phyloP scores from a whole-genome alignment of 2,113 vertebrate genomes.

The Ammospiza caudacuta region DNA sequence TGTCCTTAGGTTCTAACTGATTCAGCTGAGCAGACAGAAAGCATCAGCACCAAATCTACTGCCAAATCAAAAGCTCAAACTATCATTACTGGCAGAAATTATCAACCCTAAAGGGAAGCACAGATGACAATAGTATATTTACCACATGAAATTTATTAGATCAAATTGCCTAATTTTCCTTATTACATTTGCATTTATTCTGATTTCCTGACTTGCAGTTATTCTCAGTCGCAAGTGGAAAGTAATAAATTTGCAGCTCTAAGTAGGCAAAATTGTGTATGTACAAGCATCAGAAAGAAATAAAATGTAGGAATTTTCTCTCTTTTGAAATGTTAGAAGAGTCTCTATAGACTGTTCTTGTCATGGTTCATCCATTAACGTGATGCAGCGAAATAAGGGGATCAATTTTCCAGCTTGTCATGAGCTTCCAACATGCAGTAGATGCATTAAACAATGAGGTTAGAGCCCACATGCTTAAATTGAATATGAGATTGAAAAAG shows the following conservation, averaged over 20 bases:
- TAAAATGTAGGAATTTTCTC: background rate
- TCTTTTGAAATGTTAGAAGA: background rate
- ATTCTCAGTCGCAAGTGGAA: background rate
- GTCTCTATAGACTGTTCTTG: background rate
- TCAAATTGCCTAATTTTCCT: background rate
- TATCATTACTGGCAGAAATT: background rate
- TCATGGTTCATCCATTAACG: background rate
- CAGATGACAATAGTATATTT: background rate
- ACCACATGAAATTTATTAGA: background rate
- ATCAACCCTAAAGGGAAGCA: background rate
- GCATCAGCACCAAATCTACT: background rate
- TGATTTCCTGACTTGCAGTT: background rate
- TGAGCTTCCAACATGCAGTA: constrained; percentile 35
- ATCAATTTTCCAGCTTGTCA: background rate
- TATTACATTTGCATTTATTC: background rate
- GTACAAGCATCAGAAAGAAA: background rate
- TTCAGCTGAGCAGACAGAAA: background rate
- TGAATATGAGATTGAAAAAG: constrained; percentile 44
- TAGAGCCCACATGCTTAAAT: constrained; percentile 59
- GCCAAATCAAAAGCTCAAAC: background rate
- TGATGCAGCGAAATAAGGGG: background rate
- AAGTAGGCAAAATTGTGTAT: background rate
- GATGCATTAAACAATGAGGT: constrained; percentile 24
- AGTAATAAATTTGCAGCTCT: background rate
- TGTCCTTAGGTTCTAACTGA: background rate